Percentiles rank a stretch among this genome's conserved stretches.
Conservation (phyloP, 1,140 invertebrate genomes). For the Eupristina koningsbergeri region DNA sequence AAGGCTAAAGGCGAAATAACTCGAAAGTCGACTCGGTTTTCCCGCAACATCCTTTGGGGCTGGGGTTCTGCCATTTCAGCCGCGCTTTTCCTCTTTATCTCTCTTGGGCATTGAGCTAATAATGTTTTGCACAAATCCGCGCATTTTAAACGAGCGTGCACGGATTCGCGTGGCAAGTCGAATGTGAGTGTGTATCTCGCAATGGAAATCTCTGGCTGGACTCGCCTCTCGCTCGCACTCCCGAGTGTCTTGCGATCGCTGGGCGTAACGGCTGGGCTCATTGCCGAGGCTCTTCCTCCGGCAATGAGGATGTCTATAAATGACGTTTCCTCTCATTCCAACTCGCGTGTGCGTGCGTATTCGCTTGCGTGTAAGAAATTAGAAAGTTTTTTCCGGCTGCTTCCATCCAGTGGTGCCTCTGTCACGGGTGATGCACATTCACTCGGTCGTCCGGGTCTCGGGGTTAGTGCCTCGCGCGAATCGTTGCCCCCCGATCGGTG, state of each 20-base stretch:
- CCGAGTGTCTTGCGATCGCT: constrained; percentile 54
- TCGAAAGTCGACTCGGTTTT: too few species aligned
- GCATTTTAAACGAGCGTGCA: not conserved
- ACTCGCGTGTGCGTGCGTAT: constrained; percentile 15
- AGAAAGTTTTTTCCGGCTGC: constrained; percentile 17
- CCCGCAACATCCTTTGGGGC: too few species aligned
- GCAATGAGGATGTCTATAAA: constrained; percentile 56
- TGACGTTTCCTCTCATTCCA: constrained; percentile 51
- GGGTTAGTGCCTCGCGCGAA: not conserved
- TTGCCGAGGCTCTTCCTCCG: not conserved
- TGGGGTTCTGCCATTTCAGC: too few species aligned
- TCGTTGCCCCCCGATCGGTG: too few species aligned
- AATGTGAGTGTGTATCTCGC: too few species aligned
- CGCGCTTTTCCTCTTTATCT: not conserved
- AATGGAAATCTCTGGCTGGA: constrained; percentile 19
- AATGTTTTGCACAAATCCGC: not conserved
- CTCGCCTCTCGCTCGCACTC: not conserved
- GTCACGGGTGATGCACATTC: not conserved
- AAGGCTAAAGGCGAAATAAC: not conserved
- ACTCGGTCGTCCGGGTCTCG: too few species aligned
- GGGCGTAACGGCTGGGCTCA: constrained; percentile 51
- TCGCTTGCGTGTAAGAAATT: not conserved
- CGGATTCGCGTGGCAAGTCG: not conserved
- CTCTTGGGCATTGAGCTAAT: not conserved
- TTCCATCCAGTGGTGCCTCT: not conserved